Conservation (phyloP, 1,140 invertebrate species). For the Daktulosphaira vitifoliae region DNA sequence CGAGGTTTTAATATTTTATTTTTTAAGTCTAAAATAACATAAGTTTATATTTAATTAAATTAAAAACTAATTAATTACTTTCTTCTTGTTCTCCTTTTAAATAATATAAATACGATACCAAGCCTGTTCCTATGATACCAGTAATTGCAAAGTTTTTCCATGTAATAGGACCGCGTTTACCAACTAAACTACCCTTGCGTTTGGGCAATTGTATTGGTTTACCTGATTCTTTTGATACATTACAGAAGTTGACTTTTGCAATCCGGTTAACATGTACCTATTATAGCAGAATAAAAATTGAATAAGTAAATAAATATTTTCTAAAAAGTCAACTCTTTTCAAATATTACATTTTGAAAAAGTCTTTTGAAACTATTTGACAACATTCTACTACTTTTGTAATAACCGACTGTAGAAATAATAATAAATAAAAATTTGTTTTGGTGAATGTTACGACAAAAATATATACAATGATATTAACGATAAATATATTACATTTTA, state of each 20-base stretch:
- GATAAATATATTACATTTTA: no score
- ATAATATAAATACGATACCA: constrained; percentile 66
- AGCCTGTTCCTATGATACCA: constrained; percentile 51
- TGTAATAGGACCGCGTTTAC: constrained; percentile 53
- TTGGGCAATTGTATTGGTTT: constrained; percentile 11
- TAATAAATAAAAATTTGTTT: no score
- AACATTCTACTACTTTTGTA: not conserved
- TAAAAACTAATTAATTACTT: constrained; percentile 42
- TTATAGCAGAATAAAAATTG: not conserved
- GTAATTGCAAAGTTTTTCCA: constrained; percentile 65
- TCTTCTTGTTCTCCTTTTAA: constrained; percentile 67
- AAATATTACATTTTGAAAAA: constrained; percentile 18
- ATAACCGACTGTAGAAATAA: no score
- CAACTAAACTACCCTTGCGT: not conserved
- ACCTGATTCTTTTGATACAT: not conserved
- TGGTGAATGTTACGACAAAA: no score
- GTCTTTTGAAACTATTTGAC: constrained; percentile 4
- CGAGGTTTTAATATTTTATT: no score
- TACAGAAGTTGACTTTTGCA: not conserved
- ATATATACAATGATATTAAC: no score
- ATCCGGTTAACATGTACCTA: constrained; percentile 2
- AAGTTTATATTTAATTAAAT: no score
- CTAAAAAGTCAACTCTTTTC: no score
- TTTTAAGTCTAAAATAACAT: no score
- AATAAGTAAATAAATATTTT: not conserved